A percentile compares a stretch with the other conserved stretches of the same genome.
phyloP scores from a whole-genome alignment of 2,888 invertebrate species.

The Anaspis maculata region DNA sequence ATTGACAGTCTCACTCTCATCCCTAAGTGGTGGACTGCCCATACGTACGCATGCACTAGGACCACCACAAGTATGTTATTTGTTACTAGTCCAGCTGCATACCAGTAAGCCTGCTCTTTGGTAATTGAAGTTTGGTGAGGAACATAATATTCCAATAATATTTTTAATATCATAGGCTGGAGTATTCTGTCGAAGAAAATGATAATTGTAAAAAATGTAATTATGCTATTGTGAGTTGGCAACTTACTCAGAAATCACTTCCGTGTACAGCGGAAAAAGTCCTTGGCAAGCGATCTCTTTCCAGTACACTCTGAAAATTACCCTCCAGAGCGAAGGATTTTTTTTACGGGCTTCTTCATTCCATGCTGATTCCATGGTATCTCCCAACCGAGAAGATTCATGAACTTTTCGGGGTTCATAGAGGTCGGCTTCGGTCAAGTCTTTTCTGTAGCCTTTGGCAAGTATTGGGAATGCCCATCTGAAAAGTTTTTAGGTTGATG shows the following conservation, averaged over 20 bases:
- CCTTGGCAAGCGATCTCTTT: conserved; percentile 22
- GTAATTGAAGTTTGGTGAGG: conserved; percentile 36
- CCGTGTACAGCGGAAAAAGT: conserved; percentile 13
- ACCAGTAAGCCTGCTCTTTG: conserved; percentile 62
- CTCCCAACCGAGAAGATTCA: conserved; percentile 40
- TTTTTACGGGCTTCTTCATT: conserved; percentile 23
- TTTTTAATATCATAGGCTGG: conserved; percentile 51
- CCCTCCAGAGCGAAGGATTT: conserved; percentile 25
- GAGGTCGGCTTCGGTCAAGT: conserved; percentile 45
- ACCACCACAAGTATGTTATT: conserved; percentile 45
- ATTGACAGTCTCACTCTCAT: conserved; percentile 80
- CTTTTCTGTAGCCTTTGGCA: conserved; percentile 42
- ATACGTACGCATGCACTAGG: conserved; percentile 78
- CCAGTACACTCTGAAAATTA: conserved; percentile 29
- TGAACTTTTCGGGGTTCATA: conserved; percentile 44
- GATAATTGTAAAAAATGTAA: conserved; percentile 2
- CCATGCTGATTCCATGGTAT: conserved; percentile 38
- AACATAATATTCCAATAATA: conserved; percentile 54
- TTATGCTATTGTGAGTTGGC: not conserved
- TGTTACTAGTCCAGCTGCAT: conserved; percentile 58
- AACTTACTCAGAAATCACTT: conserved; percentile 20
- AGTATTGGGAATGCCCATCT: conserved; percentile 48
- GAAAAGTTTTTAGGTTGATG: too few species aligned
- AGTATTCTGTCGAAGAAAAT: too few species aligned
- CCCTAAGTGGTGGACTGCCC: conserved; percentile 75